phyloP scores from a whole-genome alignment of 2,888 invertebrate species.

The Maniola hyperantus region DNA sequence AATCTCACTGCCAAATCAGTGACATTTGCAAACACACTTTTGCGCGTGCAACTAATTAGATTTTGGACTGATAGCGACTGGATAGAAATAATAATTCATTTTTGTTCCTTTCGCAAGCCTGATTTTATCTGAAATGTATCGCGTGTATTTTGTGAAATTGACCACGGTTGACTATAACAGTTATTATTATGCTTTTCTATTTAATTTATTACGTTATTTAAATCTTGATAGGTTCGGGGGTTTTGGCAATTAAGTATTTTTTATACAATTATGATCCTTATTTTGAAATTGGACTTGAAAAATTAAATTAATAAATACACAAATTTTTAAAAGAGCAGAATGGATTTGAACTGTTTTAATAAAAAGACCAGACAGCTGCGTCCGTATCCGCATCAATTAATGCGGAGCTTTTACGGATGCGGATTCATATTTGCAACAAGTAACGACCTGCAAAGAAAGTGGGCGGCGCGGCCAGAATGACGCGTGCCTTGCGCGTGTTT shows the following conservation, averaged over 20 bases:
- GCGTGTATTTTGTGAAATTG: neutral
- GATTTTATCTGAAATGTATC: conserved; percentile 1
- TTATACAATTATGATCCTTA: too few relatives aligned
- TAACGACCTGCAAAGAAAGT: too few relatives aligned
- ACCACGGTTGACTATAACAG: neutral
- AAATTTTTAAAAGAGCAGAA: too few relatives aligned
- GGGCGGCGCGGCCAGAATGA: too few relatives aligned
- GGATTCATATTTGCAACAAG: too few relatives aligned
- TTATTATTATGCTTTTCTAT: neutral
- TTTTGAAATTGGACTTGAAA: too few relatives aligned
- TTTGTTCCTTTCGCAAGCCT: neutral
- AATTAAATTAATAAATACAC: too few relatives aligned
- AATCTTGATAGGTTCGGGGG: neutral
- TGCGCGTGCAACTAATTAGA: conserved; percentile 6
- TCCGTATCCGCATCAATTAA: too few relatives aligned
- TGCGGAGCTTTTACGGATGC: too few relatives aligned
- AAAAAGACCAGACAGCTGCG: too few relatives aligned
- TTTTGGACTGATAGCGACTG: neutral
- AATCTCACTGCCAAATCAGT: conserved; percentile 33
- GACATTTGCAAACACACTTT: conserved; percentile 20
- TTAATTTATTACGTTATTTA: neutral
- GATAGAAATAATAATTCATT: neutral
- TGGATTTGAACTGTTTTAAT: too few relatives aligned
- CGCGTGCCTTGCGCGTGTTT: too few relatives aligned
- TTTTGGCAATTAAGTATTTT: neutral